Base-by-base conservation (phyloP, 2,888 invertebrate genomes). In the Cinara cedri region DNA sequence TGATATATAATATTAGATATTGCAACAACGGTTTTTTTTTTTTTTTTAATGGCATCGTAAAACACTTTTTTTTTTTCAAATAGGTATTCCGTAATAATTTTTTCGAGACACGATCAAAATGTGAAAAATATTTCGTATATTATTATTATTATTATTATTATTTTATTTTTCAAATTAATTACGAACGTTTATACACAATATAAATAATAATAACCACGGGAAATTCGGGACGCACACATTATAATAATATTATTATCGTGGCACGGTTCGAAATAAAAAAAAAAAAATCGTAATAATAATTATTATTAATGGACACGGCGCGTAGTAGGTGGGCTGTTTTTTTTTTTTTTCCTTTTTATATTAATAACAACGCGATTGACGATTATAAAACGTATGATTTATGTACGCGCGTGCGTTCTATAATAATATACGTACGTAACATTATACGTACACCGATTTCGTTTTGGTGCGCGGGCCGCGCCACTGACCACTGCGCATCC, bases 311-410 rank as follows among this genome's bases (percentile, higher is more conserved):
- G 63, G 74, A 34, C 34, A 34, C 34, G n/a, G 34, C 51, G 72
- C 74, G 16, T 74, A 63, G 74, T 63, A 74, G 63, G 74, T 74
- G 74, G 74, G 63, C 74, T 63, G 42, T 74, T n/a, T 57, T 11
- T 71, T 44, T 44, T 71, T 55, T 55, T 71, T n/a, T n/a, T n/a
- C n/a, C n/a, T 71, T 44, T 57, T 34, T 57, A 24, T 71, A 70
- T 19, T 16, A 4, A 42, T 34, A 54, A 49, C 21, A 70, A 54
- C 70, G 42, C 14, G 70, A 54, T 70, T 70, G 21, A 70, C 44
- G 21, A 44, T 19, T 70, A n/a, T 13, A 54, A 70, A 34, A 26
- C 19, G 11, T 63, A 63, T 42, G 42, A 19, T 63, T 34, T 34
- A 34, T 34, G 6, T 34, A 3, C 34, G 34, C 6, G 34, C n/a